Base-by-base conservation (phyloP, 2,888 invertebrate species). In the Drosophila atripex region DNA sequence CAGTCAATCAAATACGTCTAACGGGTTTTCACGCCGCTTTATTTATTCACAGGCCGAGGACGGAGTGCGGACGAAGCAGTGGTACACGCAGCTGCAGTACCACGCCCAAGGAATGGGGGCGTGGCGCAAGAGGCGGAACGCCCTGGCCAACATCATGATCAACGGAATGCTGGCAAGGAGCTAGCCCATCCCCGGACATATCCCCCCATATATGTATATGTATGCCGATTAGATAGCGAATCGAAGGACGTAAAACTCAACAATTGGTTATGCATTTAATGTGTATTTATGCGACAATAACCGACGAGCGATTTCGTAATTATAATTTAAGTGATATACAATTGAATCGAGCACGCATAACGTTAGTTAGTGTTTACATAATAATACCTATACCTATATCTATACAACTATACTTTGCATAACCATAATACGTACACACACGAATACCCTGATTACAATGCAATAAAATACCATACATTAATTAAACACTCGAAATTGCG, bases 71-170 rank as follows among this genome's bases (percentile, higher is more conserved):
- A 98, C 98, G 0, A 95, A 95, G 78, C 94, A 95, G 30, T 98
- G 98, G 98, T 96, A 97, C 91, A 94, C 95, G 18, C 96, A 97
- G 86, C 92, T 98, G 56, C 97, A 98, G 90, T 96, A 95, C 89
- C 97, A 98, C 91, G 96, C 97, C 23, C 96, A 97, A 90, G 97
- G 97, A 64, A 95, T 98, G 78, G 98, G 98, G 65, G 95, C 96
- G 7, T 98, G 98, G 98, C 94, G 98, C 55, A 95, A 96, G 90
- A 93, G 98, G 73, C 94, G 98, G 38, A 97, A 97, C 89, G 98
- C 98, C 6, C 93, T 98, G 84, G 97, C 98, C n/a, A 98, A 98
- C 90, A 98, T 98, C 79, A 98, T 98, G 97, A 97, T 98, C 89
- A 97, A 97, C 90, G 96, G 97, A 53, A 95, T 95, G 95, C 91